A percentile compares a stretch with the other conserved stretches of the same genome.
Conservation (phyloP, 2,113 vertebrate species). For the Neomonachus schauinslandi region DNA sequence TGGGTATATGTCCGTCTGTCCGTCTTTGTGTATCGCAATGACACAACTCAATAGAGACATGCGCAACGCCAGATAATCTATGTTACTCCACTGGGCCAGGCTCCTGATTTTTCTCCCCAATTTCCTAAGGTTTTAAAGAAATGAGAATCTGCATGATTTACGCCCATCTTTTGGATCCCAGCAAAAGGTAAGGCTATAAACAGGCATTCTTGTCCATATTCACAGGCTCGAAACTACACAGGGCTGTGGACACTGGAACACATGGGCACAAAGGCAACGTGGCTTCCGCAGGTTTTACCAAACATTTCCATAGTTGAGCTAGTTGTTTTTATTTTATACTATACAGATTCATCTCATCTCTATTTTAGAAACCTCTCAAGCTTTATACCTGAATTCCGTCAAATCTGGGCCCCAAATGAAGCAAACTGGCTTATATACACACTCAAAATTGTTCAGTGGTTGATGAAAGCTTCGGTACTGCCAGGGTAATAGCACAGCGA, state of each 20-base stretch:
- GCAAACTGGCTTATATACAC: background rate
- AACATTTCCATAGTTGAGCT: background rate
- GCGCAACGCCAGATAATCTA: background rate
- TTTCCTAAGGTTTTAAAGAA: background rate
- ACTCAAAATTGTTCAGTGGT: background rate
- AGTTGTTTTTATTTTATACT: background rate
- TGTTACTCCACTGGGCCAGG: background rate
- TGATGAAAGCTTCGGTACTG: background rate
- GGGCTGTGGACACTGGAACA: background rate
- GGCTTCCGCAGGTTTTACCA: background rate
- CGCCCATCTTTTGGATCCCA: background rate
- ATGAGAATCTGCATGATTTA: background rate
- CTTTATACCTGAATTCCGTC: background rate
- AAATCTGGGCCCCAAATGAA: conserved; percentile 33
- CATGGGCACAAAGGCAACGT: background rate
- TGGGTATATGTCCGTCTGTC: background rate
- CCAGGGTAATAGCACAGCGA: background rate
- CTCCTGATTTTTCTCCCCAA: background rate
- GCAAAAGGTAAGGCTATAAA: background rate
- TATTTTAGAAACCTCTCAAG: background rate
- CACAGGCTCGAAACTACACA: background rate
- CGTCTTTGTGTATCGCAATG: background rate
- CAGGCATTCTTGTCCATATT: background rate
- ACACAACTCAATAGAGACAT: background rate
- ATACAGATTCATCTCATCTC: background rate